These are phyloP conservation scores for Tetranychus piercei DNA, from an alignment of 2,888 invertebrate species.

Conservation along the genomic window DNA sequence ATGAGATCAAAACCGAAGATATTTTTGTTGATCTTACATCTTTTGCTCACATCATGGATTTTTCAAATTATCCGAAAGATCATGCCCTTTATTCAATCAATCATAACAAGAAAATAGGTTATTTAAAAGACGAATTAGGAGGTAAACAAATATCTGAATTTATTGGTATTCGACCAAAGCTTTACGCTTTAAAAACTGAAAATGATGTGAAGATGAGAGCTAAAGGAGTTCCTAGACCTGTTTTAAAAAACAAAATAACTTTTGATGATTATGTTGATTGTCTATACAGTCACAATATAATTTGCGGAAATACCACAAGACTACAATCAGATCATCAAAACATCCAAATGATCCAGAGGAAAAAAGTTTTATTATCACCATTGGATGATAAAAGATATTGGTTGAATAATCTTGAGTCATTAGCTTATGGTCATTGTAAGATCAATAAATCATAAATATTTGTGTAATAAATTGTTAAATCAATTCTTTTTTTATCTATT, in stretches of 20 bases:
- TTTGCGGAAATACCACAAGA: background rate
- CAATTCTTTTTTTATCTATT: too few species aligned
- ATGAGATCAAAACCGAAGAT: conserved; percentile 28
- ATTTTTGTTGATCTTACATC: conserved; percentile 27
- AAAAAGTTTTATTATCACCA: background rate
- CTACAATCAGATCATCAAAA: background rate
- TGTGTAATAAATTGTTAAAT: too few species aligned
- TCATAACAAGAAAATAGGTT: conserved; percentile 29
- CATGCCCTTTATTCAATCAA: background rate
- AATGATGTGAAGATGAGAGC: background rate
- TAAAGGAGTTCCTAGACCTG: background rate
- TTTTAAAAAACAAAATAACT: background rate
- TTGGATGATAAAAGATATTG: background rate
- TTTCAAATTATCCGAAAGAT: background rate
- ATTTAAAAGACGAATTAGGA: conserved; percentile 30
- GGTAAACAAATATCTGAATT: conserved; percentile 28
- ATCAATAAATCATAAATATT: background rate
- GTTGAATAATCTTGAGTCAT: background rate
- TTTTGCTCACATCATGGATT: background rate
- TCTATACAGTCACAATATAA: background rate
- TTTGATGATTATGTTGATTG: background rate
- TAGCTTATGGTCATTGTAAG: background rate
- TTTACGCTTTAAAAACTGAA: conserved; percentile 4
- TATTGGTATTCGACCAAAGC: conserved; percentile 25
- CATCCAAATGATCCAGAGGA: background rate